A percentile compares a stretch with the other conserved stretches of the same genome.
Conservation (phyloP, 2,113 vertebrate species). For the Peromyscus maniculatus region DNA sequence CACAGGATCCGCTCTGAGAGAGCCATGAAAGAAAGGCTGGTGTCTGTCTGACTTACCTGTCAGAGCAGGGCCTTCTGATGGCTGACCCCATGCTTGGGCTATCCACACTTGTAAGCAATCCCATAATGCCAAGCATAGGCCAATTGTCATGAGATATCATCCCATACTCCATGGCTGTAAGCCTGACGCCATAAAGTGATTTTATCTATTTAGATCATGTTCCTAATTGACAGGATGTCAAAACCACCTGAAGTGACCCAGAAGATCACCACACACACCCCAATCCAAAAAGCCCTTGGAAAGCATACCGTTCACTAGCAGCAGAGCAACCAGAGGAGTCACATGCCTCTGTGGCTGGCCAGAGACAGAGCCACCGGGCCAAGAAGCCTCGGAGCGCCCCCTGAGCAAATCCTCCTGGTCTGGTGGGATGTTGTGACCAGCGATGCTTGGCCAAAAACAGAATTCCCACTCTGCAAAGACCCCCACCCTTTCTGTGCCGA, state of each 20-base stretch:
- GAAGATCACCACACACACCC: not conserved
- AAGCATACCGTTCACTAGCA: not conserved
- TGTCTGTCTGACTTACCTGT: not conserved
- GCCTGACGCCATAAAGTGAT: rapidly evolving
- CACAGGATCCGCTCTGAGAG: not conserved
- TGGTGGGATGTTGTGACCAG: not conserved
- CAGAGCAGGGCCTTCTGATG: not conserved
- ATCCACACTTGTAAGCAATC: not conserved
- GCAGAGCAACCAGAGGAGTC: not conserved
- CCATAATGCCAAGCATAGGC: not conserved
- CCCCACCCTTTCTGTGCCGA: not conserved
- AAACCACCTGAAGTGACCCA: not conserved
- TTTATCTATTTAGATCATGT: not conserved
- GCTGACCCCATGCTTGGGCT: not conserved
- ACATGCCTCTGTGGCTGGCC: not conserved
- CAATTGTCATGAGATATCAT: not conserved
- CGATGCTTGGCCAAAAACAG: not conserved
- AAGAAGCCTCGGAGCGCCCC: not conserved
- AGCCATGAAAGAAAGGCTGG: not conserved
- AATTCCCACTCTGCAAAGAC: not conserved
- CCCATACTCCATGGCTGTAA: not conserved
- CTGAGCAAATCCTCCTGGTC: not conserved
- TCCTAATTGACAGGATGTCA: not conserved
- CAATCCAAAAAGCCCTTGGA: not conserved
- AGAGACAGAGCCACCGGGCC: not conserved